These are phyloP conservation scores for Podarcis lilfordi DNA, from an alignment of 2,797 vertebrate genomes.

Conservation along the genomic window DNA sequence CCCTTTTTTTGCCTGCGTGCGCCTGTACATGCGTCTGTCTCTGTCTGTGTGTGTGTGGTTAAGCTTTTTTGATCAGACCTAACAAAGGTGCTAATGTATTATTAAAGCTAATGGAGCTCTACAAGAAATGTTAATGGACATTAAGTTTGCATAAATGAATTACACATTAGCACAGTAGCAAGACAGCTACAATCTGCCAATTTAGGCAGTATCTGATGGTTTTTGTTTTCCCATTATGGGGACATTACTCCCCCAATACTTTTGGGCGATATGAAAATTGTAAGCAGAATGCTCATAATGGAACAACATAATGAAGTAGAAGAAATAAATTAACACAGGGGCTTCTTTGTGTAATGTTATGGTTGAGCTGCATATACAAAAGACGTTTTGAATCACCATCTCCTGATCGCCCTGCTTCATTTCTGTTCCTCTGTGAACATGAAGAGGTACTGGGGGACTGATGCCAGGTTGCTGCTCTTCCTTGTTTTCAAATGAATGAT, in stretches of 20 bases:
- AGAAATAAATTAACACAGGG: conserved; percentile 72
- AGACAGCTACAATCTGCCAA: conserved; percentile 80
- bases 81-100: conserved; percentile 79
- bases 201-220: conserved; percentile 80
- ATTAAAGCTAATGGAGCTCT: conserved; percentile 85
- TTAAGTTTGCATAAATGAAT: conserved; percentile 87
- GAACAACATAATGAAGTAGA: conserved; percentile 77
- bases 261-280: conserved; percentile 77
- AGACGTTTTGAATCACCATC: neutral
- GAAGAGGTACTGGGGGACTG: fast-evolving
- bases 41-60: neutral
- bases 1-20: neutral
- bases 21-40: neutral
- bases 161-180: conserved; percentile 80
- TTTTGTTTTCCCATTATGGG: conserved; percentile 83
- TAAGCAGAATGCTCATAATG: conserved; percentile 80
- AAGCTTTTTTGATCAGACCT: conserved; percentile 76
- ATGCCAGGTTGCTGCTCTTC: fast-evolving
- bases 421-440: neutral
- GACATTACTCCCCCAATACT: conserved; percentile 77
- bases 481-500: neutral
- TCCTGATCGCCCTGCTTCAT: neutral
- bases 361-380: conserved; percentile 47
- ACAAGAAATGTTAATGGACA: conserved; percentile 84
- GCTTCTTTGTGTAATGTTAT: conserved; percentile 35